Percentiles rank a stretch among this genome's conserved stretches.
Evolutionary conservation across 1,140 invertebrate species (phyloP).

Genomic region (Lepidurus apus): DNA sequence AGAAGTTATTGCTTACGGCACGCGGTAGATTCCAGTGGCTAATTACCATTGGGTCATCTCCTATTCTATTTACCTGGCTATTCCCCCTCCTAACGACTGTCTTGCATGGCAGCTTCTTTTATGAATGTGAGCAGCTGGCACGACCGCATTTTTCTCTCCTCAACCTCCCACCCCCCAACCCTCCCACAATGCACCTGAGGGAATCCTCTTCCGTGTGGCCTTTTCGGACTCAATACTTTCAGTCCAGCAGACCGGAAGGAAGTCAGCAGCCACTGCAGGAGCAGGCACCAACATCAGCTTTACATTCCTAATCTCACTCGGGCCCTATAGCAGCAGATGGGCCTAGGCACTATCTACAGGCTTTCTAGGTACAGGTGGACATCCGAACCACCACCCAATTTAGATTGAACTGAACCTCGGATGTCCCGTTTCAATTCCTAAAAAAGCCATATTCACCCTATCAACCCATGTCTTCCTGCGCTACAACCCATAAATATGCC

Average conservation of each 20-base stretch:
- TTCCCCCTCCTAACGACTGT: conserved; percentile 3
- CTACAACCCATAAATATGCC: too few species aligned
- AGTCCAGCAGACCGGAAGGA: conserved; percentile 13
- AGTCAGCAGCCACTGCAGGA: conserved; percentile 5
- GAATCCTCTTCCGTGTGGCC: not conserved
- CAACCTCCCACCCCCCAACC: too few species aligned
- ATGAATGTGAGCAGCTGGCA: conserved; percentile 5
- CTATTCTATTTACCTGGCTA: not conserved
- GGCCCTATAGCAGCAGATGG: not conserved
- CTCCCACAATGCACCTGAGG: not conserved
- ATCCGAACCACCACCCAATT: too few species aligned
- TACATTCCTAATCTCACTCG: not conserved
- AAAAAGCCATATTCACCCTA: too few species aligned
- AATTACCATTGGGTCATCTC: conserved; percentile 6
- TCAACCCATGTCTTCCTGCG: too few species aligned
- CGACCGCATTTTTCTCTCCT: not conserved
- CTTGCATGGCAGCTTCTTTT: conserved; percentile 14
- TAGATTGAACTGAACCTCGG: too few species aligned
- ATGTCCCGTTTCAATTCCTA: too few species aligned
- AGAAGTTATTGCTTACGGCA: conserved; percentile 4
- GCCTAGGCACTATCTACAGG: not conserved
- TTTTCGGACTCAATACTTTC: not conserved
- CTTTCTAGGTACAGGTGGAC: not conserved
- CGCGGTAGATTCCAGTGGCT: not conserved
- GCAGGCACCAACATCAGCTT: not conserved